Conservation (phyloP, 2,113 vertebrate genomes). For the Fukomys damarensis region DNA sequence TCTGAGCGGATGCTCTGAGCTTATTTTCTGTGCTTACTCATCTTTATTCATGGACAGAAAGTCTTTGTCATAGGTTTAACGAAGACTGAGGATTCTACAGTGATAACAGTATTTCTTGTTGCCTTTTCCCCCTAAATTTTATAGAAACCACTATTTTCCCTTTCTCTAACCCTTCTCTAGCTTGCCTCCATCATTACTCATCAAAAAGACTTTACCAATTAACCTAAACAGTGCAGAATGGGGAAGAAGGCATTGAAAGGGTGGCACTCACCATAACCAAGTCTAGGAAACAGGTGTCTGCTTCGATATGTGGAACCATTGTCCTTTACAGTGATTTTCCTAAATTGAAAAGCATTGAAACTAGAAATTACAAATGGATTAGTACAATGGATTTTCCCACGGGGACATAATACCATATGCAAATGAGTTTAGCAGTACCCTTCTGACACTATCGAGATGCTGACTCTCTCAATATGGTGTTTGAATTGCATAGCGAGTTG, state of each 20-base stretch:
- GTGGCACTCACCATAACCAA: fast-evolving
- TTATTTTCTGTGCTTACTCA: background rate
- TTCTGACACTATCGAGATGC: background rate
- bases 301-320: fast-evolving
- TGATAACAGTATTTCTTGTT: no score
- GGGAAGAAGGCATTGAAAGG: background rate
- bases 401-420: background rate
- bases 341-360: background rate
- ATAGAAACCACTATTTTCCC: background rate
- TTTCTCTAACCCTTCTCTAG: background rate
- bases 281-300: background rate
- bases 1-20: background rate
- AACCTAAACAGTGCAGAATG: background rate
- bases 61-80: background rate
- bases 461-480: background rate
- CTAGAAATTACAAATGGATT: background rate
- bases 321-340: background rate
- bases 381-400: background rate
- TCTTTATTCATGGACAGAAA: background rate
- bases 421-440: background rate
- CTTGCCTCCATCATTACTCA: background rate
- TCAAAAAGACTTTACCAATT: background rate
- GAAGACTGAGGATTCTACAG: fast-evolving
- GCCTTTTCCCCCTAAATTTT: background rate
- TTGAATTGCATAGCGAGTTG: background rate